These are phyloP conservation scores for Stictocephala bisonia DNA, from an alignment of 2,888 invertebrate genomes.

Conservation along the genomic window DNA sequence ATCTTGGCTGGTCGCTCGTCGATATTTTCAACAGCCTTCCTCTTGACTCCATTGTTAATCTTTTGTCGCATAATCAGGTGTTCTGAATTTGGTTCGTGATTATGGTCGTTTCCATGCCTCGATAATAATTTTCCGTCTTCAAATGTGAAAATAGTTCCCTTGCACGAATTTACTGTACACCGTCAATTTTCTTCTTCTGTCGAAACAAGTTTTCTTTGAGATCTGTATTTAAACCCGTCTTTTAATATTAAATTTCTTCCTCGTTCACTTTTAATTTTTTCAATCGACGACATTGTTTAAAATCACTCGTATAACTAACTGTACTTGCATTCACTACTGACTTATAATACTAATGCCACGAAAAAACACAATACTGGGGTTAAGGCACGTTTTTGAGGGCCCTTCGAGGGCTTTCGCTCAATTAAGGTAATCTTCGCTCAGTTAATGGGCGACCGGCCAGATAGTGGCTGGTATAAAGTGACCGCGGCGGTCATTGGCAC, in stretches of 20 bases:
- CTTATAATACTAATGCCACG: slow-evolving; percentile 11
- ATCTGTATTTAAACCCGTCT: slow-evolving; percentile 14
- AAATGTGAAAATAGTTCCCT: slow-evolving; percentile 17
- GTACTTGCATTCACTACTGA: slow-evolving; percentile 9
- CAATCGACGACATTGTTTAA: slow-evolving; percentile 11
- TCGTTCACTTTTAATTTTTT: slow-evolving; percentile 4
- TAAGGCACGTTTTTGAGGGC: too few species aligned
- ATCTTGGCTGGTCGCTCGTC: slow-evolving; percentile 16
- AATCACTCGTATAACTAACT: slow-evolving; percentile 12
- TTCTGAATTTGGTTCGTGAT: slow-evolving; percentile 14
- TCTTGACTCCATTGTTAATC: slow-evolving; percentile 17
- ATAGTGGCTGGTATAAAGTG: too few species aligned
- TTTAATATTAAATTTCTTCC: slow-evolving; percentile 17
- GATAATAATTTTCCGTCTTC: slow-evolving; percentile 2
- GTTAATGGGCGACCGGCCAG: too few species aligned
- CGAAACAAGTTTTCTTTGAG: slow-evolving; percentile 11
- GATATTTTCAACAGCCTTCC: slow-evolving; percentile 14
- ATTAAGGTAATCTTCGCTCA: too few species aligned
- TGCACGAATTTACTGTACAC: slow-evolving; percentile 17
- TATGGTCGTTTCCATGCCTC: slow-evolving; percentile 7
- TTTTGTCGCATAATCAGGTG: slow-evolving; percentile 10
- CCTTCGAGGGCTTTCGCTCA: too few species aligned
- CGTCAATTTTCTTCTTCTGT: slow-evolving; percentile 8
- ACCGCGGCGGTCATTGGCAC: too few species aligned
- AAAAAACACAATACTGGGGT: slow-evolving; percentile 18